A percentile compares a stretch with the other conserved stretches of the same genome.
Conservation (phyloP, 2,888 invertebrate species). For the Bombylius discolor region DNA sequence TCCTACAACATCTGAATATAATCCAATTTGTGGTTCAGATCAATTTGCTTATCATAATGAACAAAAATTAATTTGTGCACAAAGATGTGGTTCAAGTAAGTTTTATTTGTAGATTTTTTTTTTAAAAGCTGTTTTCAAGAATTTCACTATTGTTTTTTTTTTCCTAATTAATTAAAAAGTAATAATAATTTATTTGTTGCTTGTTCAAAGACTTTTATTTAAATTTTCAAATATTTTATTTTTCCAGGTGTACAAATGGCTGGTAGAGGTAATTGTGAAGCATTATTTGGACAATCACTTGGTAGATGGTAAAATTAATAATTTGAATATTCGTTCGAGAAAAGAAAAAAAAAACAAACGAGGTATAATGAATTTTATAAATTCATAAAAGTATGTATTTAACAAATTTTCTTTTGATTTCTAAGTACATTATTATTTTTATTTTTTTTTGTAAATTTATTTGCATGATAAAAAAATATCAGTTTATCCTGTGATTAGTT, state of each 20-base stretch:
- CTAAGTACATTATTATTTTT: no score
- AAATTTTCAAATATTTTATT: background rate
- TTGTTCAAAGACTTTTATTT: background rate
- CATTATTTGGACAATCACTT: background rate
- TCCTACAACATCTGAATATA: constrained; percentile 31
- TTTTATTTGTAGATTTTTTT: background rate
- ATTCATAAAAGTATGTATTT: background rate
- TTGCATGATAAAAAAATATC: no score
- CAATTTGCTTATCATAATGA: constrained; percentile 26
- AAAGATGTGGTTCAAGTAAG: constrained; percentile 28
- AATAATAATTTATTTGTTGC: no score
- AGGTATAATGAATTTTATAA: background rate
- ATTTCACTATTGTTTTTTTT: no score
- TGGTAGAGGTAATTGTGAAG: background rate
- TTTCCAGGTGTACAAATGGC: background rate
- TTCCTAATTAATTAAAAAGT: no score
- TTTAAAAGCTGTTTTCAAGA: no score
- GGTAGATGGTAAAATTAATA: background rate
- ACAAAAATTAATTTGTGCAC: constrained; percentile 30
- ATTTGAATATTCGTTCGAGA: background rate
- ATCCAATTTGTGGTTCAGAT: constrained; percentile 32
- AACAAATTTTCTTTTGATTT: no score
- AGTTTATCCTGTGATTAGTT: no score
- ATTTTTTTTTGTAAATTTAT: no score
- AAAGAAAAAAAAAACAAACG: background rate